Percentiles rank a stretch among this genome's conserved stretches.
Conservation (phyloP, 2,797 vertebrate species). For the Mico argentatus region DNA sequence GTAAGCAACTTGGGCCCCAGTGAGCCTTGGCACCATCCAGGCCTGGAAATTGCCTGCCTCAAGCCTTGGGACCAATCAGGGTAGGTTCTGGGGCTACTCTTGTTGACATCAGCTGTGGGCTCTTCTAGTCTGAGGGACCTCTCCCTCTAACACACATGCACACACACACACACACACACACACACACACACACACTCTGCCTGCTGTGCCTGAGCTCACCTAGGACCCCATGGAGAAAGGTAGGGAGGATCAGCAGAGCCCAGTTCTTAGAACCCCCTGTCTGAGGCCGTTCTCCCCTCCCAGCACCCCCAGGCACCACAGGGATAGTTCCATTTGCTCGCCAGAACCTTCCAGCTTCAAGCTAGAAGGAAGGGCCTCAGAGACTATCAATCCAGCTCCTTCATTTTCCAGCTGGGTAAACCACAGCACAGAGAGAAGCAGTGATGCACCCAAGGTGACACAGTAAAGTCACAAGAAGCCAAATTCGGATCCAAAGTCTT, state of each 20-base stretch:
- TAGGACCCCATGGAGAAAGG: neutral
- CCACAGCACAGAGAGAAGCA: neutral
- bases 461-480: neutral
- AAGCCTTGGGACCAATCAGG: neutral
- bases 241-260: neutral
- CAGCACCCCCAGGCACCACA: rapidly evolving
- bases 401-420: neutral
- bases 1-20: neutral
- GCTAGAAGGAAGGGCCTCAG: neutral
- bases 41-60: neutral
- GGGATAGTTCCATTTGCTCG: neutral
- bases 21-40: neutral
- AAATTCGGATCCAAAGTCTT: neutral
- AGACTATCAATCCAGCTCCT: neutral
- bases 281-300: neutral
- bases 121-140: neutral
- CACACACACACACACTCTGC: neutral
- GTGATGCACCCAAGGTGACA: neutral
- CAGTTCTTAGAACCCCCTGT: neutral
- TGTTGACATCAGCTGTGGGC: neutral
- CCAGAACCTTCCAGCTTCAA: neutral
- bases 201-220: neutral
- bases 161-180: neutral
- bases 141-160: too few relatives aligned
- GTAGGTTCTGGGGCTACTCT: neutral